phyloP scores from a whole-genome alignment of 1,140 invertebrate genomes.

The Drosophila pseudoananassae region DNA sequence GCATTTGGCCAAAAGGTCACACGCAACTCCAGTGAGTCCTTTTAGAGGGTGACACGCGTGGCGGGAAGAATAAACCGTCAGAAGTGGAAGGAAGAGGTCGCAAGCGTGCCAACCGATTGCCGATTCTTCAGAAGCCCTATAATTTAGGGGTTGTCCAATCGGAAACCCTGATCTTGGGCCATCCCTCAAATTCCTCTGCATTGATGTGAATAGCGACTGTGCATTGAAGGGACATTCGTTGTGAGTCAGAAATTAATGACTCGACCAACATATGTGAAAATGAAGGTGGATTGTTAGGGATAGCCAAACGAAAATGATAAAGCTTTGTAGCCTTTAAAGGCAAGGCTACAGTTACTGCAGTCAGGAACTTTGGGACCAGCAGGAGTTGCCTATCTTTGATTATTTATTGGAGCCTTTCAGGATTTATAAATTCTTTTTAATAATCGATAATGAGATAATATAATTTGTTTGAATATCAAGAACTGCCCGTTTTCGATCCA shows the following conservation, averaged over 20 bases:
- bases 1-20: slow-evolving; percentile 78
- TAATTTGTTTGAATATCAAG: too few species aligned
- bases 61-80: slow-evolving; percentile 13
- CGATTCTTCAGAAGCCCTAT: slow-evolving; percentile 17
- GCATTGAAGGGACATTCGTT: slow-evolving; percentile 4
- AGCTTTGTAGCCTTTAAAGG: background rate
- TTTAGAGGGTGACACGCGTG: slow-evolving; percentile 64
- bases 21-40: slow-evolving; percentile 38
- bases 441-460: too few species aligned
- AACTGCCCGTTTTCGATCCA: too few species aligned
- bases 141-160: slow-evolving; percentile 55
- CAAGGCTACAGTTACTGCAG: too few species aligned
- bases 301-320: background rate
- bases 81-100: slow-evolving; percentile 37
- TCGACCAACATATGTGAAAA: slow-evolving; percentile 58
- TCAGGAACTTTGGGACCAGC: too few species aligned
- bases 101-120: slow-evolving; percentile 43
- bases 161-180: slow-evolving; percentile 16
- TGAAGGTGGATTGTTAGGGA: slow-evolving; percentile 44
- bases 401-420: too few species aligned
- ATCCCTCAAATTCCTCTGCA: slow-evolving; percentile 18
- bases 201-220: background rate
- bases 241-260: slow-evolving; percentile 29
- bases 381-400: too few species aligned
- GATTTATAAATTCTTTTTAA: too few species aligned